A percentile compares a stretch with the other conserved stretches of the same genome.
Evolutionary conservation across 1,140 invertebrate species (phyloP).

Genomic region (Zaprionus gabonicus): DNA sequence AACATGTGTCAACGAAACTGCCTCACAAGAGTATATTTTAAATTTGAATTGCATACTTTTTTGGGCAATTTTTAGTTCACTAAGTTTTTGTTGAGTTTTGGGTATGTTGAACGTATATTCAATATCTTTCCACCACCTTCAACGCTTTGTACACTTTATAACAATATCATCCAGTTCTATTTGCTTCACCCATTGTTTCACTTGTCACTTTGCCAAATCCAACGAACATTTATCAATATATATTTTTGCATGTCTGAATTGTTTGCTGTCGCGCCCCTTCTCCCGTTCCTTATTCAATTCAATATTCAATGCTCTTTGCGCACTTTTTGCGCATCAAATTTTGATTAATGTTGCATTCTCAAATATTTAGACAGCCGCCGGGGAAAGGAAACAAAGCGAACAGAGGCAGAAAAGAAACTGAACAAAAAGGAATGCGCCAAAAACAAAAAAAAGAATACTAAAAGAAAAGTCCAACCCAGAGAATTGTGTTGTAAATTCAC

Average conservation of each 20-base stretch:
- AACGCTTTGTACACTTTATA: slow-evolving; percentile 1
- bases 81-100: neutral
- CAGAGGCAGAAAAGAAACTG: slow-evolving; percentile 22
- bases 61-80: neutral
- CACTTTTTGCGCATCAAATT: slow-evolving; percentile 31
- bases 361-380: slow-evolving; percentile 69
- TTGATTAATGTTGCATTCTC: slow-evolving; percentile 71
- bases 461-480: slow-evolving; percentile 38
- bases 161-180: neutral
- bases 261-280: slow-evolving; percentile 3
- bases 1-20: neutral
- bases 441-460: slow-evolving; percentile 33
- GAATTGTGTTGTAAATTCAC: slow-evolving; percentile 40
- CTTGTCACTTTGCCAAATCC: slow-evolving; percentile 38
- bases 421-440: slow-evolving; percentile 18
- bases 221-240: slow-evolving; percentile 62
- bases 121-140: neutral
- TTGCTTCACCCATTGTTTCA: slow-evolving; percentile 21
- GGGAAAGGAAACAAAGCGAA: slow-evolving; percentile 28
- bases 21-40: neutral
- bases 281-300: neutral
- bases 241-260: slow-evolving; percentile 59
- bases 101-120: neutral
- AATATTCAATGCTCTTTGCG: slow-evolving; percentile 28
- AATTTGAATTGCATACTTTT: neutral